Evolutionary conservation across 92 coral and sea anemone genomes (phyloP), one percentile per base, ranked within the genome.

Genomic region (Epizoanthus scotinus): DNA sequence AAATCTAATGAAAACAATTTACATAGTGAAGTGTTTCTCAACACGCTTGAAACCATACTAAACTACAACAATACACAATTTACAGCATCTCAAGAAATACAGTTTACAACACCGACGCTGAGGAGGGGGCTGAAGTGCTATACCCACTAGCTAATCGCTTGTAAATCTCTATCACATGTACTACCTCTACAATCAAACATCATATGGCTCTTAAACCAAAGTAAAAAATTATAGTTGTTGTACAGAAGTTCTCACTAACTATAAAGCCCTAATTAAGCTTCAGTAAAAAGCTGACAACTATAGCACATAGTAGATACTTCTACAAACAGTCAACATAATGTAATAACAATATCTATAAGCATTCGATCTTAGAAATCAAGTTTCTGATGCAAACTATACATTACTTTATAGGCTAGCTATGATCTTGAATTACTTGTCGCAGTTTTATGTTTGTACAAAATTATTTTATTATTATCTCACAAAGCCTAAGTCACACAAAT

Each of bases 281-380:
- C 34, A 55, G 21, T 58, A 34, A 75, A 60, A 75, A 75, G 55
- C 47, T 75, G 63, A 75, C 81, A 75, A 57, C 49, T 60, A 38
- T 25, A 18, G 52, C 52, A 60, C 67, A 70, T 40, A 38, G 63
- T 15, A 20, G 42, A 44, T 73, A 15, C 12, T 29, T 19, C 18
- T 21, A 34, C 36, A 36, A 59, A 36, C 55, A 57, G n/a, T n/a
- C 8, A 38, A 38, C 29, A 73, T 15, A 75, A 75, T 21, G 55
- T 36, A 28, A 58, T 40, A 28, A 56, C 19, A 47, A 47, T 47
- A 47, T n/a, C n/a, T 47, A 47, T 47, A 9, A 47, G 52, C 12
- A 47, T 13, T 9, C 2, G 52, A 47, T 3, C 14, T 10, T 47
- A 47, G 52, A 7, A 2, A 10, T 47, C 9, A 55, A 47, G 8